Evolutionary conservation across 2,797 vertebrate genomes (phyloP), one percentile per base, ranked within the genome.

Genomic region (Sebastes elongatus): DNA sequence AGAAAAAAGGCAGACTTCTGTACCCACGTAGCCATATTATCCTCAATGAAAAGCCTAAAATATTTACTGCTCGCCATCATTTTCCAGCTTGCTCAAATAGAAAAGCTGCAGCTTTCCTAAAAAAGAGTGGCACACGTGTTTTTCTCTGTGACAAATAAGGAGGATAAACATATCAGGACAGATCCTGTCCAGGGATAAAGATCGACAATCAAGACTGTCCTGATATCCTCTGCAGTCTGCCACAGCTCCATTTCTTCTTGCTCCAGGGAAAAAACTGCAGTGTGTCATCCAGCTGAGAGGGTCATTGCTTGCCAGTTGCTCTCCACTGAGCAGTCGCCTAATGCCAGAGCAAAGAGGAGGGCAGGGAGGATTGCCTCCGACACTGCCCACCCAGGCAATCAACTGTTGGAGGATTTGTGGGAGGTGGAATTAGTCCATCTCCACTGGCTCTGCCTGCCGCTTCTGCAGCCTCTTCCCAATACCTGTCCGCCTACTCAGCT

Each of bases 381-480:
- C 89, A 91, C 89, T 92, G 89, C 92, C 93, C 92, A 93, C 92
- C 91, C 91, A 94, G 90, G 92, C 92, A 93, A 94, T 94, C 93
- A 93, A 90, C 89, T 91, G 92, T 87, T 92, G 87, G 89, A 93
- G 93, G 92, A 94, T 93, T 94, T 94, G 93, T 93, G 90, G 93
- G 90, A 90, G 92, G 91, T 88, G 82, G 90, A 93, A 91, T 91
- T 93, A 92, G 92, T 89, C 88, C 88, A 88, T 91, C 90, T 91
- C 82, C 77, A 87, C 86, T 85, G 89, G 82, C 90, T 93, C 82
- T 88, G 86, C 71, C 86, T 84, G 82, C 78, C 16, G 73, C 84
- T 84, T 83, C 85, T 82, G 77, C 90, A 91, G 88, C 86, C 87
- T 92, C 85, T 87, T 90, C 81, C 88, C 90, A 86, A 87, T 92